Evolutionary conservation across 2,797 vertebrate genomes (phyloP).

Genomic region (Buphagus erythrorhynchus): DNA sequence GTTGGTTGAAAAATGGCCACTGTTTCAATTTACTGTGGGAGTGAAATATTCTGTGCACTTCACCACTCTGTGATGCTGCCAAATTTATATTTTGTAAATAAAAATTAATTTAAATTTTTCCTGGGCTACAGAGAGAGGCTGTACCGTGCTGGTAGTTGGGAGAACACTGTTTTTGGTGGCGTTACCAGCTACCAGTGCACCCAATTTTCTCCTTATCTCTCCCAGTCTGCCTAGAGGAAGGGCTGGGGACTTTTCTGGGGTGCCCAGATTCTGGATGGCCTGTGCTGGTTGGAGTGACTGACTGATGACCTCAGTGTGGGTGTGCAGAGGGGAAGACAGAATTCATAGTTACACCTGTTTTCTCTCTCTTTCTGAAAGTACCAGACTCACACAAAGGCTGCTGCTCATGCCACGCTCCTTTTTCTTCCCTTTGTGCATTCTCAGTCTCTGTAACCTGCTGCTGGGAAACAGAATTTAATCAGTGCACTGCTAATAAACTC

Average conservation of each 20-base stretch:
- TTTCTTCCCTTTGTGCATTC: background rate
- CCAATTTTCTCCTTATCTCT: background rate
- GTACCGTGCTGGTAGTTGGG: rapidly evolving
- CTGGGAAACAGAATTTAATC: conserved; percentile 31
- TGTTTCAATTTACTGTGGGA: background rate
- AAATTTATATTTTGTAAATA: background rate
- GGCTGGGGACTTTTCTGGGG: background rate
- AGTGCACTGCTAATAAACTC: conserved; percentile 24
- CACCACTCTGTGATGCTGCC: background rate
- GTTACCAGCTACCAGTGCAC: background rate
- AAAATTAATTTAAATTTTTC: background rate
- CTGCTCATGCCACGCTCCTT: background rate
- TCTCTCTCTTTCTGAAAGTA: background rate
- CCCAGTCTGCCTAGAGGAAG: background rate
- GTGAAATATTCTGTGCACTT: background rate
- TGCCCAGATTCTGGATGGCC: background rate
- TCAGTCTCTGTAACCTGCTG: background rate
- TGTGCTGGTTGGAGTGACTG: background rate
- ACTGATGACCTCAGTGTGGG: background rate
- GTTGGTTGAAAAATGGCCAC: background rate
- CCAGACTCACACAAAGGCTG: background rate
- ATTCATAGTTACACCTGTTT: background rate
- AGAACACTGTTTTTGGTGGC: background rate
- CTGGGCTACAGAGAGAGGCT: background rate
- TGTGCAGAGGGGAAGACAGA: background rate